Evolutionary conservation across 2,797 vertebrate species (phyloP).

Genomic region (Hoplostethus atlanticus): DNA sequence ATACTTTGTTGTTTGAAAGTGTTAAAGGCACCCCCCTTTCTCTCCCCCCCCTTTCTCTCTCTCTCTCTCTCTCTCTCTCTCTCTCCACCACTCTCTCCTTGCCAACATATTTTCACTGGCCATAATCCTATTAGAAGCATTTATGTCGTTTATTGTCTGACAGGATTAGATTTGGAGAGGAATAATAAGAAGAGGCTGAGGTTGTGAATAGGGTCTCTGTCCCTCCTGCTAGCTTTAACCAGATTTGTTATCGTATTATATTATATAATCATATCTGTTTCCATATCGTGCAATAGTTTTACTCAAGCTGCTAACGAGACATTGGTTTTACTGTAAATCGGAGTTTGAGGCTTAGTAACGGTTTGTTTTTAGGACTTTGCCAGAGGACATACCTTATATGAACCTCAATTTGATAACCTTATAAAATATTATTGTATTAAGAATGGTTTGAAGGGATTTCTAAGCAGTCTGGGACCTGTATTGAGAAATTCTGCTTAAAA

Average conservation of each 20-base stretch:
- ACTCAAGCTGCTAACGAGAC: conserved; percentile 61
- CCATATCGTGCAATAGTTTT: conserved; percentile 65
- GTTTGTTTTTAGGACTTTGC: conserved; percentile 75
- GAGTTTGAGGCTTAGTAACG: conserved; percentile 59
- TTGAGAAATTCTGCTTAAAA: conserved; percentile 29
- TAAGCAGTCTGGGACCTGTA: conserved; percentile 27
- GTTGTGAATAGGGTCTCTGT: conserved; percentile 75
- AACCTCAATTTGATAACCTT: conserved; percentile 54
- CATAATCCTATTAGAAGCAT: conserved; percentile 74
- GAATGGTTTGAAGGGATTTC: conserved; percentile 52
- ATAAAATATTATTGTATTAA: conserved; percentile 56
- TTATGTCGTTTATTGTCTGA: conserved; percentile 81
- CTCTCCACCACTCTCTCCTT: conserved; percentile 35
- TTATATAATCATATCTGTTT: conserved; percentile 76
- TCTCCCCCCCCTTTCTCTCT: conserved; percentile 28
- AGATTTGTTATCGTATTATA: conserved; percentile 77
- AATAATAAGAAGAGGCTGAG: conserved; percentile 72
- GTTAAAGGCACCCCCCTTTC: conserved; percentile 37
- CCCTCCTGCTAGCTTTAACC: conserved; percentile 63
- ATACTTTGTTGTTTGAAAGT: conserved; percentile 55
- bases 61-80: conserved; percentile 1
- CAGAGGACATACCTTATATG: conserved; percentile 60
- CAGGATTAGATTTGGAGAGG: conserved; percentile 72
- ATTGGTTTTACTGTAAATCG: conserved; percentile 70
- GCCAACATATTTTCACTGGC: conserved; percentile 73